Evolutionary conservation across 2,797 vertebrate species (phyloP), one percentile per base, ranked within the genome.

Genomic region (Chrysocyon brachyurus): DNA sequence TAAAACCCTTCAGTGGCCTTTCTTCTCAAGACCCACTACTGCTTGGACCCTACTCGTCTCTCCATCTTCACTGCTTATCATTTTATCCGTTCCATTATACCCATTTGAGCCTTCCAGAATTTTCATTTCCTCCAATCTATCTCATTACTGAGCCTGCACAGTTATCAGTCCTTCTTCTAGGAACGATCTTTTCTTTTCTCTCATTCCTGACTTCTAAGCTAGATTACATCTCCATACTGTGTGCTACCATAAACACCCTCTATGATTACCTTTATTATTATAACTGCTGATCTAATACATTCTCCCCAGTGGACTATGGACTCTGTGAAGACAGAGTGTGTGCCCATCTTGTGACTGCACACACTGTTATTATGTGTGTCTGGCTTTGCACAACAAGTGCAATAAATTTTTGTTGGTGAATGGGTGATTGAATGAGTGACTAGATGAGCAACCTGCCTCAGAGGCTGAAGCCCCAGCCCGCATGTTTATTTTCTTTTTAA

Each of bases 401-500:
- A 11, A 70, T 82, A 54, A 94, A 26, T 57, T 46, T 59, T 79
- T 86, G 11, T 52, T 57, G 11, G 9, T n/a, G 73, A 91, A 82
- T 63, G 28, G 49, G 40, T 93, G 36, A 87, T 2, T 56, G 36
- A 73, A 36, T n/a, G 14, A 72, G 6, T 85, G 33, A 95, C 82
- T 73, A n/a, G 56, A 63, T 63, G 28, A 73, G 72, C 21, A 81
- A 61, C 1, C 6, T 70, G 87, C 26, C 56, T 36, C 16, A 28
- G 19, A 91, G 57, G 54, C 24, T 83, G 1, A 94, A 84, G 9
- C 89, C 5, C 24, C 56, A 57, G 40, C 7, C 49, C 59, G 5
- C 3, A 3, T 70, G 26, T 72, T 68, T 61, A 54, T 88, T 94
- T 87, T 77, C 64, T 96, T 96, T 90, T 49, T 72, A 90, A 92